These are phyloP conservation scores for Himantopus leucocephalus DNA, from an alignment of 2,113 vertebrate genomes.

Conservation along the genomic window DNA sequence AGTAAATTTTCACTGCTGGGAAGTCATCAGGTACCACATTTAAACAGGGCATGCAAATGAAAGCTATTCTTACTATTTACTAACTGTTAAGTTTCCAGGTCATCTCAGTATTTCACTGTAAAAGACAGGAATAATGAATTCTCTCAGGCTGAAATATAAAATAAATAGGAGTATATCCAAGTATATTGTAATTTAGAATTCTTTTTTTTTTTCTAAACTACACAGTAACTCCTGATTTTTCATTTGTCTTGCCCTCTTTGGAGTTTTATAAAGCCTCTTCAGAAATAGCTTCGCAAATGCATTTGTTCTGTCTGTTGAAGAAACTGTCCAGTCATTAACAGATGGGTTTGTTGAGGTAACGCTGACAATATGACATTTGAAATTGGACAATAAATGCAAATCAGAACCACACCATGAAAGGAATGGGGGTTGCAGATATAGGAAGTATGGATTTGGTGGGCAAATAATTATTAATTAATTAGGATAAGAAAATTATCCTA, in stretches of 20 bases:
- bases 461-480: not conserved
- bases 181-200: not conserved
- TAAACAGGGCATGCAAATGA: not conserved
- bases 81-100: not conserved
- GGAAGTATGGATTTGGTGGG: not conserved
- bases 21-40: not conserved
- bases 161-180: not conserved
- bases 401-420: not conserved
- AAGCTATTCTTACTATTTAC: not conserved
- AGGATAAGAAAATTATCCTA: not conserved
- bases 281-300: not conserved
- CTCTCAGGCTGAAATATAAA: not conserved
- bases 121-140: not conserved
- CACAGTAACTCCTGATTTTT: not conserved
- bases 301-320: not conserved
- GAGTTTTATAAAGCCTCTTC: not conserved
- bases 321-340: not conserved
- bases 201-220: not conserved
- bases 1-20: not conserved
- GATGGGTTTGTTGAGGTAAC: not conserved
- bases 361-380: not conserved
- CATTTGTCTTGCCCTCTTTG: not conserved
- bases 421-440: not conserved
- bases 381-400: not conserved
- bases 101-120: not conserved